Percentiles rank a stretch among this genome's conserved stretches.
Evolutionary conservation across 2,888 invertebrate genomes (phyloP).

Genomic region (Empis stercorea): DNA sequence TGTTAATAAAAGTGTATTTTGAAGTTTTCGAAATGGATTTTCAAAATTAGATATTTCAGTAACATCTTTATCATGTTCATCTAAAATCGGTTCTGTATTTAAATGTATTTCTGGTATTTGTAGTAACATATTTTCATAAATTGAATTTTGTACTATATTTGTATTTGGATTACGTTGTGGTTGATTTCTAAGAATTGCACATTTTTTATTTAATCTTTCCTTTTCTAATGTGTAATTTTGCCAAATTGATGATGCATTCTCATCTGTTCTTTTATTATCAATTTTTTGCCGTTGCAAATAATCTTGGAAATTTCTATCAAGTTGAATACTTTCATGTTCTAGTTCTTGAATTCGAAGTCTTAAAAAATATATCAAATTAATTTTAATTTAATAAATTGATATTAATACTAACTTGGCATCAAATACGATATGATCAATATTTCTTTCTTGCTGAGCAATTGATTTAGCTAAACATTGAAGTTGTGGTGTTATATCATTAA

Average conservation of each 20-base stretch:
- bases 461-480: conserved; percentile 13
- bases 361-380: background rate
- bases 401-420: conserved; percentile 21
- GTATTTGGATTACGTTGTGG: background rate
- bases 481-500: conserved; percentile 2
- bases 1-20: conserved; percentile 6
- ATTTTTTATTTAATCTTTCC: conserved; percentile 11
- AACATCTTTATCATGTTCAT: background rate
- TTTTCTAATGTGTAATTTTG: conserved; percentile 16
- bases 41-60: conserved; percentile 9
- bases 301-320: conserved; percentile 27
- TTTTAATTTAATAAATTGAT: background rate
- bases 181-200: background rate
- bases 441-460: conserved; percentile 17
- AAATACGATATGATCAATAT: conserved; percentile 21
- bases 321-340: conserved; percentile 29
- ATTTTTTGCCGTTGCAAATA: conserved; percentile 23
- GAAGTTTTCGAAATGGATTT: conserved; percentile 14
- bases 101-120: background rate
- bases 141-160: background rate
- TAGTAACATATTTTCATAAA: background rate
- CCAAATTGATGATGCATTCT: conserved; percentile 14
- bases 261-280: conserved; percentile 14
- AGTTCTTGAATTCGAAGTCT: conserved; percentile 29
- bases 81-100: background rate